Evolutionary conservation across 2,888 invertebrate genomes (phyloP), one percentile per base, ranked within the genome.

Genomic region (Schrankia costaestrigalis): DNA sequence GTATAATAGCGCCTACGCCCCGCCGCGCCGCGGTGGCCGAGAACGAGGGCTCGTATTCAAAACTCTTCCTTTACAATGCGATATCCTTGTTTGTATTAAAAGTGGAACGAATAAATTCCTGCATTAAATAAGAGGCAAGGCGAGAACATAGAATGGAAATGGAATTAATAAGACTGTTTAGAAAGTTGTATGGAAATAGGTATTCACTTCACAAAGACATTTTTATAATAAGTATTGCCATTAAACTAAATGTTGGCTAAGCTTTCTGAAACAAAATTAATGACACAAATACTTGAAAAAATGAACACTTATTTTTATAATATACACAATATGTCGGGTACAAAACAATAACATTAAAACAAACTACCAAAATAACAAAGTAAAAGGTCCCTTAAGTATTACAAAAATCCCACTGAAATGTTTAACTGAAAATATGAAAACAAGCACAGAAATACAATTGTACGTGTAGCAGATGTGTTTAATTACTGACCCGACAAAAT

Each of bases 401-500:
- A 57, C 63, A 69, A 69, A 69, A 70, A 71, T 59, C 55, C 53
- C 59, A 56, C 53, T 55, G 55, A 62, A 72, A 66, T 60, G 54
- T 71, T 65, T 56, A 58, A 64, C 61, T 56, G 67, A 70, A 74
- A 73, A 71, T 68, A 71, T 70, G 65, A 66, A 71, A 73, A 68
- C 58, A 63, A 61, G 52, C 55, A 55, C 49, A 39, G 56, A 68
- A 69, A 76, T 66, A 71, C 67, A 71, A 77, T 76, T 69, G 71
- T 71, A 75, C 69, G 70, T 70, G 80, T 72, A 75, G 64, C 85
- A 83, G 80, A 83, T 85, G 86, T 79, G 77, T 77, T 82, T 83
- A 83, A 87, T 84, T 80, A 81, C 80, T 77, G 78, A 78, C 73
- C 82, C 79, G 65, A 72, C 78, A 73, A 73, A 76, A 83, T 78